Evolutionary conservation across 2,797 vertebrate genomes (phyloP), one percentile per base, ranked within the genome.

Genomic region (Clarias laeviceps): DNA sequence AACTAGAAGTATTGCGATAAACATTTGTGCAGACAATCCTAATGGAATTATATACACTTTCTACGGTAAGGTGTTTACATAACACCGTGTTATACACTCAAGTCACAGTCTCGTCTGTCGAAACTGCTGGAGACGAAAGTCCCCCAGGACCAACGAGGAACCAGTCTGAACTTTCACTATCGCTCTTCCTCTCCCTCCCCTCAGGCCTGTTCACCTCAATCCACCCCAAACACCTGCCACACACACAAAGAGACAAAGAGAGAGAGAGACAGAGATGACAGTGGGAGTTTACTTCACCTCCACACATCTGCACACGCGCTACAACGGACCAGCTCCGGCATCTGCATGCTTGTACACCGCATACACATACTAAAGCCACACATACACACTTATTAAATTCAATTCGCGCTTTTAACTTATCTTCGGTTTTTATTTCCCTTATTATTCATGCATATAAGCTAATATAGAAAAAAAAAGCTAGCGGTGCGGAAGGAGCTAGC

Each of bases 171-270:
- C 40, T 66, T 40, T 64, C 84, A 32, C 57, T 45, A 9, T 37
- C 11, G 6, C 72, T 78, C 32, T 59, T 40, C 66, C 50, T 84
- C 54, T 84, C 74, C 80, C 69, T 85, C 40, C 69, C 84, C 84
- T 81, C 40, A 81, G 84, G 84, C 84, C 32, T 54, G 61, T 85
- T 85, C 79, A 85, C 84, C 84, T 85, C 59, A 82, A 82, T 81
- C 78, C 45, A 85, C 84, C 84, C 84, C 84, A 82, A 82, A 85
- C 84, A 85, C 79, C 84, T 85, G 78, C 80, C 69, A 66, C 65
- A 9, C 20, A 76, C 20, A 69, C 18, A 56, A 27, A 66, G 27
- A 32, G 64, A 56, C n/a, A 68, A 37, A 54, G n/a, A 65, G 59
- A 27, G n/a, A 73, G 34, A 81, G 82, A 54, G 45, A 62, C 4